Conservation (phyloP, 2,113 vertebrate genomes). For the Dicrurus megarhynchus region DNA sequence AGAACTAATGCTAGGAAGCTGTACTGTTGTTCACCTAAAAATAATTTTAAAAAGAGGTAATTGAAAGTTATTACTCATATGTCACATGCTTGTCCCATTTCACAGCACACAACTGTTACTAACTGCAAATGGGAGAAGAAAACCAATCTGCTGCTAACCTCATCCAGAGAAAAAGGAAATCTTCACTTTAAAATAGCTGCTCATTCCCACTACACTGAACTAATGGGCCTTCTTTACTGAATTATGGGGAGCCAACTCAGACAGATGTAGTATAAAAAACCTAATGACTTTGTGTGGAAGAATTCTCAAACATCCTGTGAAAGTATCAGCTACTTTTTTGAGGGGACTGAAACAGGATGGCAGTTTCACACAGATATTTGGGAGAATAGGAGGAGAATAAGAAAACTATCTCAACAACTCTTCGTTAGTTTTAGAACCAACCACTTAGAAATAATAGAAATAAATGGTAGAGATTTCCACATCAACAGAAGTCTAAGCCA, state of each 20-base stretch:
- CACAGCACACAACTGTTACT: background rate
- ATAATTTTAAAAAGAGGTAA: conserved; percentile 1
- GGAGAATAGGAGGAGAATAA: background rate
- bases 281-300: background rate
- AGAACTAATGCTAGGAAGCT: background rate
- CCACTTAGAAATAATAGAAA: background rate
- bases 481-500: background rate
- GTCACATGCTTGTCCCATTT: background rate
- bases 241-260: background rate
- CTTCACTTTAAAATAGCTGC: background rate
- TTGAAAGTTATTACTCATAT: background rate
- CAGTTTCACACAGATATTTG: background rate
- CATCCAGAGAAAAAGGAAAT: background rate
- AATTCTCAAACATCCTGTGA: background rate
- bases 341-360: background rate
- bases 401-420: background rate
- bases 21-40: background rate
- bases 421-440: background rate
- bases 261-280: background rate
- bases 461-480: background rate
- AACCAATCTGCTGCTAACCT: background rate
- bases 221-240: background rate
- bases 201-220: background rate
- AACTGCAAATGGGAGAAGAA: background rate
- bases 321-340: background rate